A percentile compares a stretch with the other conserved stretches of the same genome.
Conservation (phyloP, 2,797 vertebrate genomes). For the Cygnus olor region DNA sequence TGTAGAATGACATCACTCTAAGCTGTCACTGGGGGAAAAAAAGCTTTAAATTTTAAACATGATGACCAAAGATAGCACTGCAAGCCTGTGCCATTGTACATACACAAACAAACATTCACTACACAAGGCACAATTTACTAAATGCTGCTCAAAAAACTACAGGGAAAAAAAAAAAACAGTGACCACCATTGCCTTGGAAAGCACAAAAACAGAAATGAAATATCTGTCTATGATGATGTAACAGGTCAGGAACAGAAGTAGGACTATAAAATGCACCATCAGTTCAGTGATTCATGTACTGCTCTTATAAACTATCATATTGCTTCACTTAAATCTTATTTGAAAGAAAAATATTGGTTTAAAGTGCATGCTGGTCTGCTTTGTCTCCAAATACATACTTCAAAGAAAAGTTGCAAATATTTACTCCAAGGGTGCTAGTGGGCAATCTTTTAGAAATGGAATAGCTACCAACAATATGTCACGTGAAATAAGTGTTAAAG, state of each 20-base stretch:
- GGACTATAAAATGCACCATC: slow-evolving; percentile 13
- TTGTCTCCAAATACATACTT: slow-evolving; percentile 41
- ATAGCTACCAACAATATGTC: slow-evolving; percentile 31
- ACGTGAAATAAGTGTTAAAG: background rate
- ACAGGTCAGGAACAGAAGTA: slow-evolving; percentile 4
- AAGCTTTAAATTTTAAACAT: background rate
- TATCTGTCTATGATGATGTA: background rate
- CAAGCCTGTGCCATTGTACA: background rate
- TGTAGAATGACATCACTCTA: background rate
- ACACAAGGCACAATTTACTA: background rate
- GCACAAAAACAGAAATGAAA: background rate
- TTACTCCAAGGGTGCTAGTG: slow-evolving; percentile 35
- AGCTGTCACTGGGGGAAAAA: background rate
- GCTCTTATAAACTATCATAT: background rate
- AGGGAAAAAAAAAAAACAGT: background rate
- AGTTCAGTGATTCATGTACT: slow-evolving; percentile 12
- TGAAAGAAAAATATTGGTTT: slow-evolving; percentile 48
- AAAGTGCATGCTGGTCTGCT: background rate
- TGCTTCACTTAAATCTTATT: slow-evolving; percentile 42
- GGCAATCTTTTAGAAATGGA: background rate
- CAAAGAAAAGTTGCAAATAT: slow-evolving; percentile 57
- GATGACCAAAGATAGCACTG: background rate
- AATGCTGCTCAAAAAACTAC: background rate
- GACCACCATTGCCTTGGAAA: background rate
- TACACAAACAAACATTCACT: background rate